phyloP scores from a whole-genome alignment of 2,113 vertebrate genomes.

The western clawed frog (Xenopus tropicalis) region DNA sequence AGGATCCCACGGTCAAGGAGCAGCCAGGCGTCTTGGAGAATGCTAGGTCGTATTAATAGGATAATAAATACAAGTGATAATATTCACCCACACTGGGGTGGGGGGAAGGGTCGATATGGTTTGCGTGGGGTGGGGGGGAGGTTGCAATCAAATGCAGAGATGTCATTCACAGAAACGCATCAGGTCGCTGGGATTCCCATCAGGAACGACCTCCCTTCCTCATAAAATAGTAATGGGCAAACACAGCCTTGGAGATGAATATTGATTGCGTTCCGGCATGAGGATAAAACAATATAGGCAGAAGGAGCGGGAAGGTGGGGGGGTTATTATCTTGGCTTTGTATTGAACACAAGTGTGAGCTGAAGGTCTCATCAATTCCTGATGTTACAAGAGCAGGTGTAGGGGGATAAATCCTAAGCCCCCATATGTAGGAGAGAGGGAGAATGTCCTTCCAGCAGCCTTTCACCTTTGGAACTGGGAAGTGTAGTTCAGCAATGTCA shows the following conservation, averaged over 20 bases:
- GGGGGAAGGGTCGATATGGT: not conserved
- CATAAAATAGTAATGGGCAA: slow-evolving; percentile 9
- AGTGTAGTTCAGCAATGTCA: too few species aligned
- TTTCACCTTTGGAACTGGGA: too few species aligned
- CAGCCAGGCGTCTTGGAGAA: slow-evolving; percentile 20
- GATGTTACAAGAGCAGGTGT: not conserved
- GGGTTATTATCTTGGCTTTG: not conserved
- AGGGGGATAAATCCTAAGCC: too few species aligned
- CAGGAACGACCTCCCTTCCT: slow-evolving; percentile 3
- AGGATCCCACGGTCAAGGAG: slow-evolving; percentile 45
- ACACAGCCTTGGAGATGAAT: slow-evolving; percentile 5
- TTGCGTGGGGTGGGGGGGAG: not conserved
- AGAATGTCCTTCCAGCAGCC: too few species aligned
- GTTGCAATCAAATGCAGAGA: slow-evolving; percentile 6
- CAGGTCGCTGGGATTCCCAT: slow-evolving; percentile 26
- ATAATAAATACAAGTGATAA: not conserved
- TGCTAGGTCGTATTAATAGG: slow-evolving; percentile 27
- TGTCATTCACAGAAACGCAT: slow-evolving; percentile 16
- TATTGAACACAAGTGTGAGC: not conserved
- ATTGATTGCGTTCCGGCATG: not conserved
- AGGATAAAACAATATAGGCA: not conserved
- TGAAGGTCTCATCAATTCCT: not conserved
- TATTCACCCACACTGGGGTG: not conserved
- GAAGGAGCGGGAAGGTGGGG: not conserved
- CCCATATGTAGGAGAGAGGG: too few species aligned